A percentile compares a stretch with the other conserved stretches of the same genome.
These are phyloP conservation scores for Setipinna tenuifilis DNA, from an alignment of 2,797 vertebrate genomes.

Conservation along the genomic window DNA sequence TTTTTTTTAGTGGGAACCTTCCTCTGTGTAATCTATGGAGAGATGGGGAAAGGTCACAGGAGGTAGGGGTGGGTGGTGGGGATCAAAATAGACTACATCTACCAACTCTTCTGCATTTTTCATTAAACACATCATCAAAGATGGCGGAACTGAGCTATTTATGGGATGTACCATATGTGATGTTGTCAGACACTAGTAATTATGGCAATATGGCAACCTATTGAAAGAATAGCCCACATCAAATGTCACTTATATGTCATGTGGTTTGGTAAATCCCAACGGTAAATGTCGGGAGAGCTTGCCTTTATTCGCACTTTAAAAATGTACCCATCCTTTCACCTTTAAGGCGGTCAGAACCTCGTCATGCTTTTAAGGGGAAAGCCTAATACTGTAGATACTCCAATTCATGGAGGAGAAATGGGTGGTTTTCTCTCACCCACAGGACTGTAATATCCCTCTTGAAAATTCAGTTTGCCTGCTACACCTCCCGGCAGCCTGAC, in stretches of 20 bases:
- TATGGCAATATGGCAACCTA: background rate
- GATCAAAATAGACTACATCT: slow-evolving; percentile 11
- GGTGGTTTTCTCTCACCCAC: slow-evolving; percentile 39
- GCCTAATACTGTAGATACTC: slow-evolving; percentile 53
- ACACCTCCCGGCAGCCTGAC: background rate
- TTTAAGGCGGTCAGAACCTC: slow-evolving; percentile 46
- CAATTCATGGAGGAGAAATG: slow-evolving; percentile 50
- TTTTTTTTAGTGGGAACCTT: background rate
- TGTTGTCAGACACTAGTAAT: background rate
- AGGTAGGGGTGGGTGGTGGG: background rate
- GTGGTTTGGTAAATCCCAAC: slow-evolving; percentile 53
- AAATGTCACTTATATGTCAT: slow-evolving; percentile 60
- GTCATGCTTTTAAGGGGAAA: slow-evolving; percentile 48
- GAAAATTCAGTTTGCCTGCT: slow-evolving; percentile 54
- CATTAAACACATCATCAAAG: background rate
- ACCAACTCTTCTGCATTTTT: background rate
- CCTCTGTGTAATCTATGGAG: slow-evolving; percentile 4
- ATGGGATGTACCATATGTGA: background rate
- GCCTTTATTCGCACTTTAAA: slow-evolving; percentile 58
- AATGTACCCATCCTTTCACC: slow-evolving; percentile 56
- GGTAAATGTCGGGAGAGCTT: slow-evolving; percentile 57
- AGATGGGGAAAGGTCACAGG: background rate
- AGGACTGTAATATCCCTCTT: slow-evolving; percentile 58
- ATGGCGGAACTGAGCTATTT: background rate
- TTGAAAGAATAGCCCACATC: slow-evolving; percentile 29